Percentiles rank a stretch among this genome's conserved stretches.
Evolutionary conservation across 2,797 vertebrate genomes (phyloP).

Genomic region (Pteropus rufus): DNA sequence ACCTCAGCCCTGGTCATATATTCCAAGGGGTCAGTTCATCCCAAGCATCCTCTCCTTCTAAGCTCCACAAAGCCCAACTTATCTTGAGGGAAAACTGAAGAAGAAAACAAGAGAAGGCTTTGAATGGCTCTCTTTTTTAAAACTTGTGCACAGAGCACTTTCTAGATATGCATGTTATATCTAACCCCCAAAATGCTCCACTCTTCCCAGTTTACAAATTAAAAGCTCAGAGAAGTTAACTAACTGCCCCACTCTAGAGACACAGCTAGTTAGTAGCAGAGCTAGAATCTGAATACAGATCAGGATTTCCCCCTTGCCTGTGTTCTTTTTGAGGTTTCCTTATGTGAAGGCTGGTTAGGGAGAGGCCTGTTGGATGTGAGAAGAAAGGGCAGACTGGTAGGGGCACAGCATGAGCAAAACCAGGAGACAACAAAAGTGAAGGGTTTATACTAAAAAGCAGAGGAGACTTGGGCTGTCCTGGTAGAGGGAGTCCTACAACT

Average conservation of each 20-base stretch:
- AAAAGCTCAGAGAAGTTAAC: not conserved
- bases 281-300: not conserved
- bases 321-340: not conserved
- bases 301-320: not conserved
- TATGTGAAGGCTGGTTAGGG: not conserved
- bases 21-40: not conserved
- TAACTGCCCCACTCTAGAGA: not conserved
- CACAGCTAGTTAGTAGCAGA: not conserved
- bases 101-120: too few relatives aligned
- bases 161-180: accelerated
- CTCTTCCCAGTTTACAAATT: not conserved
- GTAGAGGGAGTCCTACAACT: not conserved
- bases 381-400: not conserved
- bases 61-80: not conserved
- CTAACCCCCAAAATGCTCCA: not conserved
- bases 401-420: not conserved
- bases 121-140: not conserved
- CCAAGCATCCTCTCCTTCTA: not conserved
- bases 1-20: not conserved
- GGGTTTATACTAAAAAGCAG: not conserved
- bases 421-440: not conserved
- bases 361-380: not conserved
- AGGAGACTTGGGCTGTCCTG: not conserved
- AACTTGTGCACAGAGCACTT: not conserved
- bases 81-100: not conserved